These are phyloP conservation scores for Neotragus pygmaeus DNA, from an alignment of 2,113 vertebrate species.

Conservation along the genomic window DNA sequence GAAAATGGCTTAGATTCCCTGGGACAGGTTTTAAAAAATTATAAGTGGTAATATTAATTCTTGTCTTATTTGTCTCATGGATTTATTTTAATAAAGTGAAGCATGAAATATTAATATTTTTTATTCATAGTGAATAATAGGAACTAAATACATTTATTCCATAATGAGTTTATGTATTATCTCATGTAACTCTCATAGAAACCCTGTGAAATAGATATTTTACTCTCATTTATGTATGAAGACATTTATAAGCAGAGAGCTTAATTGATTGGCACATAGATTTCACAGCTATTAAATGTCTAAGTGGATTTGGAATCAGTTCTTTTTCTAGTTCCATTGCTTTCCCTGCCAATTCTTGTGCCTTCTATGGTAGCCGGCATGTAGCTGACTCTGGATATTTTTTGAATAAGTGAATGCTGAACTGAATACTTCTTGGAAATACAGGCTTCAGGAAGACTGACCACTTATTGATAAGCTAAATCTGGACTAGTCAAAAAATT, in stretches of 20 bases:
- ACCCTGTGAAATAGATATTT: not conserved
- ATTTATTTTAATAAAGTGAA: constrained; percentile 31
- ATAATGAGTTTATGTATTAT: not conserved
- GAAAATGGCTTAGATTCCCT: not conserved
- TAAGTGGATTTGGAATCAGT: not conserved
- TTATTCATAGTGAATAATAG: not conserved
- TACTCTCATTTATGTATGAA: not conserved
- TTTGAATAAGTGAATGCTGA: not conserved
- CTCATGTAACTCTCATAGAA: not conserved
- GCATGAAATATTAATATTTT: not conserved
- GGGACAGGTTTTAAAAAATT: not conserved
- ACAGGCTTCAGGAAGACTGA: not conserved
- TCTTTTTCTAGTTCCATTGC: not conserved
- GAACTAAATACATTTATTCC: not conserved
- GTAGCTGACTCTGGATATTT: not conserved
- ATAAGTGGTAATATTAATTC: not conserved
- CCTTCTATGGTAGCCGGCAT: not conserved
- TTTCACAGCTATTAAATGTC: not conserved
- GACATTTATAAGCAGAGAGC: not conserved
- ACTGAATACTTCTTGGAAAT: not conserved
- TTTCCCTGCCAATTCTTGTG: not conserved
- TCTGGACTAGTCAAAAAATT: not conserved
- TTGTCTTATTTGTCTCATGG: not conserved
- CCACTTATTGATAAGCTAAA: not conserved
- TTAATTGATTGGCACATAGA: not conserved